Conservation (phyloP, 1,140 invertebrate genomes). For the Atta cephalotes region DNA sequence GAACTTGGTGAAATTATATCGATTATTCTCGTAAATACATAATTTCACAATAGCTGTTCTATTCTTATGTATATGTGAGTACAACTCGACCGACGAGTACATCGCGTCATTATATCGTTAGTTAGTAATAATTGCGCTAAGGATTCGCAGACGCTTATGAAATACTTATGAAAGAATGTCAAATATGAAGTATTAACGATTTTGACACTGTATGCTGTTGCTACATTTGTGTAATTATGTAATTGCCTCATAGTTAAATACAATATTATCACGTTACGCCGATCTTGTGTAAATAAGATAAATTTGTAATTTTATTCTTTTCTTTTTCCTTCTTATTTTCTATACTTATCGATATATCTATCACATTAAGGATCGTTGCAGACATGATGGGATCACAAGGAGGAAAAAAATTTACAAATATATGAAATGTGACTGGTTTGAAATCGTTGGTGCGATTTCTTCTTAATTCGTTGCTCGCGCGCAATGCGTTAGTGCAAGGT, state of each 20-base stretch:
- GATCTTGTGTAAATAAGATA: slow-evolving; percentile 35
- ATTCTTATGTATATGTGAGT: slow-evolving; percentile 42
- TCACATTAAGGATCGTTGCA: no score
- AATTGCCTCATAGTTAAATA: slow-evolving; percentile 77
- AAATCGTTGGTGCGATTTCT: no score
- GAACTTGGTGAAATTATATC: background rate
- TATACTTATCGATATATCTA: no score
- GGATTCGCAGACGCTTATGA: background rate
- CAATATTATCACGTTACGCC: slow-evolving; percentile 71
- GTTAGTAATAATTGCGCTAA: slow-evolving; percentile 38
- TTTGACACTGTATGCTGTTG: slow-evolving; percentile 73
- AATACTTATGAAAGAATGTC: background rate
- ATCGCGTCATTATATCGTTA: slow-evolving; percentile 32
- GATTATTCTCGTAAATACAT: background rate
- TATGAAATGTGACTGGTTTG: no score
- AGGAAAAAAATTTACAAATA: no score
- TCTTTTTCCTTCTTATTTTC: background rate
- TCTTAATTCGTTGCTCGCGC: no score
- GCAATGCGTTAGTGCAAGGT: no score
- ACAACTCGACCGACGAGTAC: background rate
- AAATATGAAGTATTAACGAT: slow-evolving; percentile 14
- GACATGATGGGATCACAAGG: no score
- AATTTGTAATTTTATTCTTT: background rate
- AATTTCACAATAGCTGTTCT: background rate
- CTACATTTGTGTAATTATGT: slow-evolving; percentile 71